These are phyloP conservation scores for Pseudomyrmex flavicornis DNA, from an alignment of 1,140 invertebrate species.

Conservation along the genomic window DNA sequence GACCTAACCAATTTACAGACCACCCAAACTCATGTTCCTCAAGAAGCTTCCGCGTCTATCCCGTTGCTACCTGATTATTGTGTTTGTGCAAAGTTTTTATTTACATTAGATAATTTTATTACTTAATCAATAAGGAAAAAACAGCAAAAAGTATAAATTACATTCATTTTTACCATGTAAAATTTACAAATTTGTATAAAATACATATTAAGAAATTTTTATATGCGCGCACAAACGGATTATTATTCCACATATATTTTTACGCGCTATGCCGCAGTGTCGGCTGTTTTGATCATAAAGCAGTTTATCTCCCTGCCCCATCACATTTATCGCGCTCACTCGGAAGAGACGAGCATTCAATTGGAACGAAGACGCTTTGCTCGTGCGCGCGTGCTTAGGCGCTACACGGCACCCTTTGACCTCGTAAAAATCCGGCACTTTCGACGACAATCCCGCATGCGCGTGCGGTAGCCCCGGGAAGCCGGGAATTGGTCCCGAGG, in stretches of 20 bases:
- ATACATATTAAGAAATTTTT: not conserved
- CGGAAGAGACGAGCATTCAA: conserved; percentile 42
- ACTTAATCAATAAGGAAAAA: not conserved
- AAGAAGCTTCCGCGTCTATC: conserved; percentile 44
- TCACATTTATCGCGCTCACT: conserved; percentile 46
- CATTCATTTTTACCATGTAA: not conserved
- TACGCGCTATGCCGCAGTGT: not conserved
- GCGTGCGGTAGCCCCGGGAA: conserved; percentile 16
- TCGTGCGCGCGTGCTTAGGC: conserved; percentile 34
- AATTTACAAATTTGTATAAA: not conserved
- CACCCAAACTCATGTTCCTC: conserved; percentile 76
- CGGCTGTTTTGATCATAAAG: conserved; percentile 26
- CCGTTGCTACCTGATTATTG: not conserved
- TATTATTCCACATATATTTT: not conserved
- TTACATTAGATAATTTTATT: not conserved
- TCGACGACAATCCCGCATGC: conserved; percentile 72
- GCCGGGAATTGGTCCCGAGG: conserved; percentile 60
- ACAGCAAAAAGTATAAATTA: not conserved
- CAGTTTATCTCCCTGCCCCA: conserved; percentile 34
- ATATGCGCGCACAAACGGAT: not conserved
- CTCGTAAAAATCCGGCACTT: conserved; percentile 63
- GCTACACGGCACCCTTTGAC: conserved; percentile 62
- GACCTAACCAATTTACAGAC: conserved; percentile 80
- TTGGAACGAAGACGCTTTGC: conserved; percentile 48
- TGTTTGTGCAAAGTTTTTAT: not conserved